Conservation (phyloP, 2,797 vertebrate species). For the Lerista edwardsae region DNA sequence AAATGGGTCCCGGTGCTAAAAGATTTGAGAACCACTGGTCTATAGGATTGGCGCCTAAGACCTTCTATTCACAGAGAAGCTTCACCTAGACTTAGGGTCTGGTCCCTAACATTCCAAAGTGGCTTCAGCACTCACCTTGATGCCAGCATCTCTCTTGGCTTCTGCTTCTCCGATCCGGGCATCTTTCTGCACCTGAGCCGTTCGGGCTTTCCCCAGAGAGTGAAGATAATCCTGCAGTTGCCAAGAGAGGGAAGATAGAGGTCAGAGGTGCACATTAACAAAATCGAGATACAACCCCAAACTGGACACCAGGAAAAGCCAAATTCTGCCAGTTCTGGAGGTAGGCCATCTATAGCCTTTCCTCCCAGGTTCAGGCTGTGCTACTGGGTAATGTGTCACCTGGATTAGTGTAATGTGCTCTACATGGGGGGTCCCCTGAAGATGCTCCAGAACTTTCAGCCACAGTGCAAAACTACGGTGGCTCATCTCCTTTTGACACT, state of each 20-base stretch:
- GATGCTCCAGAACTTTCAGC: too few relatives aligned
- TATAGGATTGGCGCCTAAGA: too few relatives aligned
- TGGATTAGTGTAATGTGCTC: too few relatives aligned
- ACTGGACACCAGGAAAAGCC: neutral
- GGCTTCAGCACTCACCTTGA: slow-evolving; percentile 78
- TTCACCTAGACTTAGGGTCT: neutral
- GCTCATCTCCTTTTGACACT: too few relatives aligned
- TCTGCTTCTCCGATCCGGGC: slow-evolving; percentile 93
- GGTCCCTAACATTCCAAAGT: too few relatives aligned
- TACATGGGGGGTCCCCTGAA: too few relatives aligned
- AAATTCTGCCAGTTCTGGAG: neutral
- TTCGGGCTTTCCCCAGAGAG: slow-evolving; percentile 92
- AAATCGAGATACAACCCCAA: neutral
- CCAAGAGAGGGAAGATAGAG: neutral
- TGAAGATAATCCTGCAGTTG: slow-evolving; percentile 87
- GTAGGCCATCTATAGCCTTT: neutral
- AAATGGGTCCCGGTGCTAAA: too few relatives aligned
- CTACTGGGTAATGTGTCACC: neutral
- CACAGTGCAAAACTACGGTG: too few relatives aligned
- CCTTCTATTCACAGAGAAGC: neutral
- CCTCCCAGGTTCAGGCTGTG: neutral
- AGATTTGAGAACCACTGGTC: too few relatives aligned
- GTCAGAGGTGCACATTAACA: neutral
- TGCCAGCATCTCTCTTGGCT: slow-evolving; percentile 92
- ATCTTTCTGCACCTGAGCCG: slow-evolving; percentile 94